These are phyloP conservation scores for Trachelus troglodyta DNA, from an alignment of 2,888 invertebrate genomes.

Conservation along the genomic window DNA sequence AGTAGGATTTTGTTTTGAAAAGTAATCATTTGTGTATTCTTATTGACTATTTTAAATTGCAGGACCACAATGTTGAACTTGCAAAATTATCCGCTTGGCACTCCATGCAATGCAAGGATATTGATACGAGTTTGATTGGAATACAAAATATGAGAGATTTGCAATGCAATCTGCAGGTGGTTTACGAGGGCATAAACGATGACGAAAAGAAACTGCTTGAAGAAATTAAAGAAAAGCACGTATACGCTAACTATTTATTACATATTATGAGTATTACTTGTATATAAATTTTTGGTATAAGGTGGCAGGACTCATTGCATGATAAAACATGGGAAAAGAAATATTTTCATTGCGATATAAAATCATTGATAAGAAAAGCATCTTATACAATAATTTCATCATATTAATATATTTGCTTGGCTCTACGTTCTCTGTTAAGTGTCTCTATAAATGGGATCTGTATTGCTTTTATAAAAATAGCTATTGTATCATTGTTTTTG, in stretches of 20 bases:
- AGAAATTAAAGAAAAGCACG: constrained; percentile 75
- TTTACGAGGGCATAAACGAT: constrained; percentile 73
- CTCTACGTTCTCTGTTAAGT: background rate
- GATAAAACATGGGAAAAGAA: background rate
- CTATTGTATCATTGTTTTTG: background rate
- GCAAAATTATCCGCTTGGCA: constrained; percentile 79
- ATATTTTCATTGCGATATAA: background rate
- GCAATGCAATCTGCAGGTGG: constrained; percentile 73
- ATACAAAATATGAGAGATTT: constrained; percentile 77
- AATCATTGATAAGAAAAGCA: background rate
- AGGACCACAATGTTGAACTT: constrained; percentile 74
- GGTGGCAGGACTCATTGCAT: background rate
- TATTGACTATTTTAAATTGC: constrained; percentile 16
- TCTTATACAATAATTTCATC: background rate
- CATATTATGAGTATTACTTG: background rate
- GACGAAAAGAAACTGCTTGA: constrained; percentile 74
- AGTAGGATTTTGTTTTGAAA: background rate
- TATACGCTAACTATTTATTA: constrained; percentile 8
- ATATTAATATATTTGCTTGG: background rate
- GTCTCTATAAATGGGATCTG: background rate
- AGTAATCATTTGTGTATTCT: background rate
- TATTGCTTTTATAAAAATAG: background rate
- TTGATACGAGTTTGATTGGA: constrained; percentile 81
- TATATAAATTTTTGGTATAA: background rate
- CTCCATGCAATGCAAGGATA: constrained; percentile 71